phyloP scores from a whole-genome alignment of 2,113 vertebrate genomes.

The Notechis scutatus region DNA sequence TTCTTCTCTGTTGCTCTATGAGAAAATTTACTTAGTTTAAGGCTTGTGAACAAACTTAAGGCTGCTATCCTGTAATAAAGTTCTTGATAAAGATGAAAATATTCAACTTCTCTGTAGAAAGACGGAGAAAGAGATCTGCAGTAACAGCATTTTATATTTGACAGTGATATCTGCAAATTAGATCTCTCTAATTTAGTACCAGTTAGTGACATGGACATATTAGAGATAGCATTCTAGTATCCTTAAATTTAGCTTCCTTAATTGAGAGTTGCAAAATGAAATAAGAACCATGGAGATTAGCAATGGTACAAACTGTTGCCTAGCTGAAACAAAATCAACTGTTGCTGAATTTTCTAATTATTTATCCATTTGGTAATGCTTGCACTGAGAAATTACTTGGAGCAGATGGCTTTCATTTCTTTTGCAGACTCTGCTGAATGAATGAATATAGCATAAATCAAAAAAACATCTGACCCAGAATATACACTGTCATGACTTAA shows the following conservation, averaged over 20 bases:
- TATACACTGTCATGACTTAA: not conserved
- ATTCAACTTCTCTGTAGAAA: not conserved
- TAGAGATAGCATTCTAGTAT: not conserved
- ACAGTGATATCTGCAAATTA: not conserved
- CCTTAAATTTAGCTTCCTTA: not conserved
- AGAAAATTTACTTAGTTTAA: not conserved
- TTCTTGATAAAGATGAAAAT: not conserved
- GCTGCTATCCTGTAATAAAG: not conserved
- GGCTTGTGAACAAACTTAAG: not conserved
- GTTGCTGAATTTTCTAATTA: not conserved
- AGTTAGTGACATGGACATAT: not conserved
- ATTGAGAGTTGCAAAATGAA: not conserved
- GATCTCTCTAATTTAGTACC: not conserved
- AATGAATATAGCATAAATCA: not conserved
- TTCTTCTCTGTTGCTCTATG: accelerated
- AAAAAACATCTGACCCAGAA: not conserved
- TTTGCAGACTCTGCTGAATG: not conserved
- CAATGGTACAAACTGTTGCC: not conserved
- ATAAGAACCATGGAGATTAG: not conserved
- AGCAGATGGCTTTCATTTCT: not conserved
- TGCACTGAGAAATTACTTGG: constrained; percentile 1
- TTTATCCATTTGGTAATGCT: not conserved
- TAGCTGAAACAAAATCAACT: not conserved
- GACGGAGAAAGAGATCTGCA: not conserved
- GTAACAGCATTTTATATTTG: not conserved